A percentile compares a stretch with the other conserved stretches of the same genome.
Evolutionary conservation across 2,797 vertebrate genomes (phyloP).

Genomic region (Phaenicophaeus curvirostris): DNA sequence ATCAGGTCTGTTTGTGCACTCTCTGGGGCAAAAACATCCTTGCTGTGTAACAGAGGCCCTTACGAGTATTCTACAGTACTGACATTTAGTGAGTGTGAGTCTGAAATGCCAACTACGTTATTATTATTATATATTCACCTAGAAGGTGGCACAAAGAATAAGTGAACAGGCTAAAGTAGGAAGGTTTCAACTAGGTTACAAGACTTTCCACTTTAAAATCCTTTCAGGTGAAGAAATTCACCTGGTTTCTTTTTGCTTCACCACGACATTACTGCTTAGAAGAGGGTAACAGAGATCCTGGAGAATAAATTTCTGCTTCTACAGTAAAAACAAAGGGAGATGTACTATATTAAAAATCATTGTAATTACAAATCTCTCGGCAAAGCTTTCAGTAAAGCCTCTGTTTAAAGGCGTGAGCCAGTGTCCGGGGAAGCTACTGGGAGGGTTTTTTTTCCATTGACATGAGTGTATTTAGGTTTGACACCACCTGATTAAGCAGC

Average conservation of each 20-base stretch:
- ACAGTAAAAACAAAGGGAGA: neutral
- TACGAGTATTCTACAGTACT: neutral
- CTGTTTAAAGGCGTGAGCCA: neutral
- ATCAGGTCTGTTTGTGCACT: neutral
- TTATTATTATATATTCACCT: neutral
- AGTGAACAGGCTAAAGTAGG: neutral
- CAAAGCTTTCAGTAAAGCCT: neutral
- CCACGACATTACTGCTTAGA: neutral
- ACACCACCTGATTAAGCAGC: constrained; percentile 35
- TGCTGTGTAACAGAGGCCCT: neutral
- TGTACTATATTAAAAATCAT: neutral
- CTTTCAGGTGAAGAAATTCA: neutral
- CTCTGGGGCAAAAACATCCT: neutral
- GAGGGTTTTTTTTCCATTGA: neutral
- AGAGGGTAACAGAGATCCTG: neutral
- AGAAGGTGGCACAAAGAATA: neutral
- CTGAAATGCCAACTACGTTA: neutral
- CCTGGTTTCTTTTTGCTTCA: neutral
- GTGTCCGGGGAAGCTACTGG: neutral
- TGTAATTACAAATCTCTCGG: neutral
- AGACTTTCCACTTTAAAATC: neutral
- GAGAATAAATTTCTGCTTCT: neutral
- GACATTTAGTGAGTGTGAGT: neutral
- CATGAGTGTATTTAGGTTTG: constrained; percentile 15
- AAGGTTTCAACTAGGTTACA: neutral